Evolutionary conservation across 2,797 vertebrate genomes (phyloP), one percentile per base, ranked within the genome.

Genomic region (Rhadinocentrus ornatus): DNA sequence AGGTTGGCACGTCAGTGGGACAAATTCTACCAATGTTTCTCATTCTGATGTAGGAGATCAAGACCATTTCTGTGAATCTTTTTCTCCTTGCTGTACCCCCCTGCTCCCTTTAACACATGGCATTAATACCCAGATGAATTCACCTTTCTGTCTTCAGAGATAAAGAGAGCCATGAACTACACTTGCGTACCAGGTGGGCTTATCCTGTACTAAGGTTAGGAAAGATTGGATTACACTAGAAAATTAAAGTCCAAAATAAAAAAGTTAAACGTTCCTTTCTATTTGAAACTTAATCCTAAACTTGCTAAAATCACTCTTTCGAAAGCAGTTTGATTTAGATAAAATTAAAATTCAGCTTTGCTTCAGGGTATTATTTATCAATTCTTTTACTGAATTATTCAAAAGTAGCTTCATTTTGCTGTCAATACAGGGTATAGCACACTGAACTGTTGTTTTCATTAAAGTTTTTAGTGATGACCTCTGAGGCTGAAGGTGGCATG

Each of bases 111-210:
- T 72, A 82, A 78, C 66, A 67, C 62, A 35, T 81, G 75, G 75
- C 77, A 85, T 68, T 80, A 81, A 88, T 72, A 66, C 73, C 69
- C 65, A 67, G 58, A 87, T 60, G 84, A 87, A 80, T 84, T 87
- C 75, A 78, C 67, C 69, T 77, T 73, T 77, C 59, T 84, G 56
- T 71, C 53, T 85, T 80, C 32, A 58, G 58, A 80, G 76, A 72
- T 67, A 62, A 82, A 78, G 71, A 52, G 48, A 63, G 73, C 56
- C 54, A 62, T 39, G 58, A 63, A 73, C 73, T 83, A 66, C 50
- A 75, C 73, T 81, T 74, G 81, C 86, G 89, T 91, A 88, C 88
- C 73, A 2, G 69, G 61, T 15, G 44, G 68, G 86, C 81, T 89
- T 88, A 89, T 85, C 87, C 74, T 74, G 67, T 78, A 58, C 83